Evolutionary conservation across 1,140 invertebrate species (phyloP).

Genomic region (Onthophagus taurus): DNA sequence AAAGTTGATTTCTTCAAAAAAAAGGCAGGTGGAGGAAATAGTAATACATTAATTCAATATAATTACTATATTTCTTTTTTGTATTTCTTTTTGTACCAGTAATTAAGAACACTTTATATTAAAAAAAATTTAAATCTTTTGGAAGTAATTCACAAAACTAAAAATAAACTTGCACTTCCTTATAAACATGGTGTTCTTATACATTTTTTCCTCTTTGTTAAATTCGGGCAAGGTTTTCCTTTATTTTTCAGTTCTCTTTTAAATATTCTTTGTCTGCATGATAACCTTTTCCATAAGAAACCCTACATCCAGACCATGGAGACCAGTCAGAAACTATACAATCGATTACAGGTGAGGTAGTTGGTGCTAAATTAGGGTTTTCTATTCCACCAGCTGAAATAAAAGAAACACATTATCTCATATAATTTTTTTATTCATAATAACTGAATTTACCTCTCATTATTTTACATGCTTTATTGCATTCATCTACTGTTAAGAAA

Average conservation of each 20-base stretch:
- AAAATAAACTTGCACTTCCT: no score
- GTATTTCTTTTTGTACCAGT: no score
- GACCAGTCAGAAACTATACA: constrained; percentile 67
- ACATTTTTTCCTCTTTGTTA: constrained; percentile 45
- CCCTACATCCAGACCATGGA: constrained; percentile 64
- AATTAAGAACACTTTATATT: no score
- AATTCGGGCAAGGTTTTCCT: constrained; percentile 56
- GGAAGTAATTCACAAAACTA: no score
- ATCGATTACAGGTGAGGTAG: constrained; percentile 34
- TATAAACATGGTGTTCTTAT: constrained; percentile 1
- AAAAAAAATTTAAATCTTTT: no score
- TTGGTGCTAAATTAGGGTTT: no score
- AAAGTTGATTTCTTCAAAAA: no score
- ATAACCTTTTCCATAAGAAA: constrained; percentile 57
- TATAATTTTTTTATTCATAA: constrained; percentile 2
- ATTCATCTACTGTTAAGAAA: constrained; percentile 70
- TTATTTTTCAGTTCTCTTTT: constrained; percentile 54
- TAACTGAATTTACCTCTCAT: constrained; percentile 48
- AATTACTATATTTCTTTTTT: no score
- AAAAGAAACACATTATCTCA: no score
- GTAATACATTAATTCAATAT: no score
- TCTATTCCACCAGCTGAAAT: no score
- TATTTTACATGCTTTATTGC: constrained; percentile 57
- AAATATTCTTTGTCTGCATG: constrained; percentile 48
- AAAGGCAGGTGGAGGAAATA: no score